phyloP scores from a whole-genome alignment of 2,888 invertebrate species.

The Pseudococcus longispinus region DNA sequence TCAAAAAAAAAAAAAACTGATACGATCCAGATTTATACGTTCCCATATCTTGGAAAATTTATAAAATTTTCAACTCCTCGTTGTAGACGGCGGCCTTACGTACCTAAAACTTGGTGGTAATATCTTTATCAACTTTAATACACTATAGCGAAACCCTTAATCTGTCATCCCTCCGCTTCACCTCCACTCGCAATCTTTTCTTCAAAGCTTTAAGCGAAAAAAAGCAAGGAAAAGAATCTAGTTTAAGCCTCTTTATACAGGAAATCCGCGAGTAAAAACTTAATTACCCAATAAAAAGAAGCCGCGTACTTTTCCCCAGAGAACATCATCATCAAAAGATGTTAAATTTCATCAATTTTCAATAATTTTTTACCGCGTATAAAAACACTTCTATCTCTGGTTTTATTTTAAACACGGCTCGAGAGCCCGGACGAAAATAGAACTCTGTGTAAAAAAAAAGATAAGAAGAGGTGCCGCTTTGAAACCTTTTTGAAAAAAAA shows the following conservation, averaged over 20 bases:
- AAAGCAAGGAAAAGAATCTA: neutral
- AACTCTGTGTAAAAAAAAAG: neutral
- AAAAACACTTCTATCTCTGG: neutral
- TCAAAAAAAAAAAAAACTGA: too few species aligned
- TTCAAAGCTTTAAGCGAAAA: neutral
- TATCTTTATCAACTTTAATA: neutral
- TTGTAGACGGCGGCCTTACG: neutral
- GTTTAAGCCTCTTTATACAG: neutral
- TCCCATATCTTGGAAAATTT: too few species aligned
- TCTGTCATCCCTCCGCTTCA: neutral
- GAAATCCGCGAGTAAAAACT: slow-evolving; percentile 15
- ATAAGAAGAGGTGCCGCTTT: too few species aligned
- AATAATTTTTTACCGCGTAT: neutral
- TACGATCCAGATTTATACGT: too few species aligned
- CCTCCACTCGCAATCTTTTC: neutral
- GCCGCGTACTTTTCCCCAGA: neutral
- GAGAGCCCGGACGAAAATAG: neutral
- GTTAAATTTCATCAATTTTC: slow-evolving; percentile 2
- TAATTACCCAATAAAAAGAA: neutral
- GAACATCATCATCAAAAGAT: neutral
- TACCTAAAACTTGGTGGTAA: neutral
- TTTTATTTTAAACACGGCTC: neutral
- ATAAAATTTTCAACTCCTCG: neutral
- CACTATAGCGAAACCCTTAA: neutral
- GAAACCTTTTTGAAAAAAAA: neutral